Percentiles rank a stretch among this genome's conserved stretches.
phyloP scores from a whole-genome alignment of 2,113 vertebrate species.

The Nansenia antarctica region DNA sequence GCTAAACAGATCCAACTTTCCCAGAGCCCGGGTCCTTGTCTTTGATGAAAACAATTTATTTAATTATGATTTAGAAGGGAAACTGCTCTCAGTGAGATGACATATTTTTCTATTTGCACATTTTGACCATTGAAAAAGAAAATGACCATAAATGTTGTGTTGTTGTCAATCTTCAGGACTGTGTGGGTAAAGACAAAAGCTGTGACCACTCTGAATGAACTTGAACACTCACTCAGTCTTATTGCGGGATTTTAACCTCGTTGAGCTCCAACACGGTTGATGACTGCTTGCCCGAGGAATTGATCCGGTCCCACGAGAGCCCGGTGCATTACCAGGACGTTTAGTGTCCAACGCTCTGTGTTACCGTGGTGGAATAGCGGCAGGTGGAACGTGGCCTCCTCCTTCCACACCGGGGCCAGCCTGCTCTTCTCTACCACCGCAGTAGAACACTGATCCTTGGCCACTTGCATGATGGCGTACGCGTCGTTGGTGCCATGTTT shows the following conservation, averaged over 20 bases:
- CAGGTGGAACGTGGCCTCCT: conserved; percentile 92
- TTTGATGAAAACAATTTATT: too few species aligned
- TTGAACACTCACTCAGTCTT: conserved; percentile 80
- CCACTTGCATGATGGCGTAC: conserved; percentile 90
- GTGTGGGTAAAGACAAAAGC: not conserved
- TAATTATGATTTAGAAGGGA: too few species aligned
- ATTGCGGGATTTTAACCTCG: conserved; percentile 65
- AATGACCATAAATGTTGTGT: too few species aligned
- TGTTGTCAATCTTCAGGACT: not conserved
- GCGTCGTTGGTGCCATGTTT: conserved; percentile 90
- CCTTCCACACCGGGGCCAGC: conserved; percentile 85
- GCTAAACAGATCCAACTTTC: too few species aligned
- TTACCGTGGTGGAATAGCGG: conserved; percentile 67
- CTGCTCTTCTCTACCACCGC: conserved; percentile 87
- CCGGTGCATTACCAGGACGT: conserved; percentile 87
- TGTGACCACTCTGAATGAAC: not conserved
- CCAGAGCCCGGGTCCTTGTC: too few species aligned
- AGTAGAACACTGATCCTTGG: conserved; percentile 88
- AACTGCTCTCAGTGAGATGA: too few species aligned
- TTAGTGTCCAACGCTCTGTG: conserved; percentile 68
- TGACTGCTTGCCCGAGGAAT: conserved; percentile 84
- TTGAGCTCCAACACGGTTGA: conserved; percentile 82
- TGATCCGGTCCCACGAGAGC: conserved; percentile 90
- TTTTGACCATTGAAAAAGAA: not conserved
- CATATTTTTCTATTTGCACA: too few species aligned